Evolutionary conservation across 2,888 invertebrate genomes (phyloP), one percentile per base, ranked within the genome.

Genomic region (Dione vanillae): DNA sequence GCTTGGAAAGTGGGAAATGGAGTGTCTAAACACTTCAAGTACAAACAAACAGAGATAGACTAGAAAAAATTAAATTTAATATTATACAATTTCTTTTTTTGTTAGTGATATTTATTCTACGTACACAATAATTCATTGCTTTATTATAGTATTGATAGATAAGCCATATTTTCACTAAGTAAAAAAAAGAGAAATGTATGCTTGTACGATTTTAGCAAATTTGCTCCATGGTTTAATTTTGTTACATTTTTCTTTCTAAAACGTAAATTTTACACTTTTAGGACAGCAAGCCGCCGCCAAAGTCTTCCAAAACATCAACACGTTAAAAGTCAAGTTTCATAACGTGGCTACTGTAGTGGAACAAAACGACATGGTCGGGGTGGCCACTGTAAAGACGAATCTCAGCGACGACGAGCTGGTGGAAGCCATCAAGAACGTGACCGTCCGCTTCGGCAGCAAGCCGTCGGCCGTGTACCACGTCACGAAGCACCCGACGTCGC

Each of bases 401-500:
- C 41, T 76, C 10, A 61, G 67, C n/a, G 68, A 77, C 52, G 27
- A 61, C 1, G 68, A 68, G 12, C 56, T 78, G 45, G 64, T 78
- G 5, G 43, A 64, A 11, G 76, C 72, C 0, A 65, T 77, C 10
- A 51, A 70, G 11, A 37, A 51, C 2, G 59, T 58, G 11, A 61
- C 62, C 9, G 65, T 78, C 10, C 69, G 67, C 20, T 78, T 78
- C 65, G 78, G 72, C 14, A 73, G 77, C 62, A 59, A 51, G 12
- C 62, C 72, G 2, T 77, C 77, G 0, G 78, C 77, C 16, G 75
- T 76, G 0, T 78, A 78, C 65, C 78, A 78, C 65, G 58, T 74
- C 2, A 65, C 59, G 45, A 78, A 78, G 67, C 78, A 77, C 58
- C 75, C 77, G 20, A 78, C 78, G 14, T 66, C 72, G 14, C 78